Evolutionary conservation across 2,113 vertebrate genomes (phyloP).

Genomic region (Crotalus helleri): DNA sequence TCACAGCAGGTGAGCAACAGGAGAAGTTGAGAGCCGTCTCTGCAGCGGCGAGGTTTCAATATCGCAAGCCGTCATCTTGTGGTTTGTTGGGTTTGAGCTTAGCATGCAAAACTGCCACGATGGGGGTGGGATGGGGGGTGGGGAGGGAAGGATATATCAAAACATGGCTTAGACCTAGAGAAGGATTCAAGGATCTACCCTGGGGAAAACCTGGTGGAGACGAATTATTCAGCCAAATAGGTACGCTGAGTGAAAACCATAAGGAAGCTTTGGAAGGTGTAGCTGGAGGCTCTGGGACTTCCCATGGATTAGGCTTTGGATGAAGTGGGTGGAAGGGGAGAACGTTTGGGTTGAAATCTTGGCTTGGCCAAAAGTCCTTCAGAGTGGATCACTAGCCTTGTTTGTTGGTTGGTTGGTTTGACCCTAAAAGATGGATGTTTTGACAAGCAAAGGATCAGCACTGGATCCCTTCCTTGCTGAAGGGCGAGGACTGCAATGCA

Average conservation of each 20-base stretch:
- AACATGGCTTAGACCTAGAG: neutral
- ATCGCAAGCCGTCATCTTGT: neutral
- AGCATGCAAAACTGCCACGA: neutral
- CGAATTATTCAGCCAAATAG: neutral
- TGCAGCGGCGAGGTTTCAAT: accelerated
- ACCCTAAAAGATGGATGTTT: neutral
- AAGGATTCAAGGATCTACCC: neutral
- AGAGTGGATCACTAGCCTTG: too few species aligned
- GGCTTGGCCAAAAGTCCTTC: neutral
- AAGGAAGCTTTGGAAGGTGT: neutral
- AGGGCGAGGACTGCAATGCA: neutral
- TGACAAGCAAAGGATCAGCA: too few species aligned
- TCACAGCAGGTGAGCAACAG: conserved; percentile 85
- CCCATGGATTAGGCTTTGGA: neutral
- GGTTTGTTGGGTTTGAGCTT: neutral
- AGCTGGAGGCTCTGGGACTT: neutral
- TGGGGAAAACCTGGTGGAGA: neutral
- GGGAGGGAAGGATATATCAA: neutral
- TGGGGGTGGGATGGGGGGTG: too few species aligned
- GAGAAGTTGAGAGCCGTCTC: neutral
- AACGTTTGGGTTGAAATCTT: neutral
- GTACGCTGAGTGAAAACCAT: neutral
- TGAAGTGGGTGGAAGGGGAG: neutral
- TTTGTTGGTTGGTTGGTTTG: too few species aligned
- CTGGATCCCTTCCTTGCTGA: neutral